phyloP scores from a whole-genome alignment of 2,113 vertebrate species.

The Megaptera novaeangliae region DNA sequence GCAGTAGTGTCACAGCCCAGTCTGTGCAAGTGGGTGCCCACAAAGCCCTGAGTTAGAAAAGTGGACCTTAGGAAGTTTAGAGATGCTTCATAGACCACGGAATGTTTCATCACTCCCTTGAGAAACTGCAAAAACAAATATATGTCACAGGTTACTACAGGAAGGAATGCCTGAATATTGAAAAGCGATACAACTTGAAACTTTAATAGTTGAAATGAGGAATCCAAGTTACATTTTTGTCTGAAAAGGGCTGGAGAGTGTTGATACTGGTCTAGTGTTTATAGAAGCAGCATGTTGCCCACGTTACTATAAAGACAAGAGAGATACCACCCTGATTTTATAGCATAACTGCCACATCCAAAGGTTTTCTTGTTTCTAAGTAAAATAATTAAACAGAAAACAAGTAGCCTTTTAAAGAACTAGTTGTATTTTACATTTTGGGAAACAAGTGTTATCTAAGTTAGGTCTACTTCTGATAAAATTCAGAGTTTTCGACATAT shows the following conservation, averaged over 20 bases:
- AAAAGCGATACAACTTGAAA: not conserved
- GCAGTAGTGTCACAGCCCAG: not conserved
- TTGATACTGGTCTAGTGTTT: not conserved
- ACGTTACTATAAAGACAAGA: not conserved
- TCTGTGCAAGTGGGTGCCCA: not conserved
- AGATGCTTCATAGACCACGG: not conserved
- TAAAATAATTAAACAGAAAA: not conserved
- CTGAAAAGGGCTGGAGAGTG: not conserved
- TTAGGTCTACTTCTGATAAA: not conserved
- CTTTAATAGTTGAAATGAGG: not conserved
- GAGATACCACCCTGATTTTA: not conserved
- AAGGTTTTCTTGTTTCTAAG: not conserved
- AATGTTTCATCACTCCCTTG: not conserved
- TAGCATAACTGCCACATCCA: not conserved
- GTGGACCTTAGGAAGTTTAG: not conserved
- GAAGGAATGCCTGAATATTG: not conserved
- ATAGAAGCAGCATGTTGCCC: no score
- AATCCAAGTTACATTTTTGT: not conserved
- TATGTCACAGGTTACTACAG: not conserved
- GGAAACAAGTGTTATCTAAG: not conserved
- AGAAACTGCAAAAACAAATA: not conserved
- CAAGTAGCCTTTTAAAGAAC: not conserved
- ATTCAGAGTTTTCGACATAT: conserved; percentile 5
- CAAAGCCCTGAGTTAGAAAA: not conserved
- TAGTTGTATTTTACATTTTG: not conserved